Evolutionary conservation across 2,797 vertebrate genomes (phyloP).

Genomic region (Chromobotia macracanthus): DNA sequence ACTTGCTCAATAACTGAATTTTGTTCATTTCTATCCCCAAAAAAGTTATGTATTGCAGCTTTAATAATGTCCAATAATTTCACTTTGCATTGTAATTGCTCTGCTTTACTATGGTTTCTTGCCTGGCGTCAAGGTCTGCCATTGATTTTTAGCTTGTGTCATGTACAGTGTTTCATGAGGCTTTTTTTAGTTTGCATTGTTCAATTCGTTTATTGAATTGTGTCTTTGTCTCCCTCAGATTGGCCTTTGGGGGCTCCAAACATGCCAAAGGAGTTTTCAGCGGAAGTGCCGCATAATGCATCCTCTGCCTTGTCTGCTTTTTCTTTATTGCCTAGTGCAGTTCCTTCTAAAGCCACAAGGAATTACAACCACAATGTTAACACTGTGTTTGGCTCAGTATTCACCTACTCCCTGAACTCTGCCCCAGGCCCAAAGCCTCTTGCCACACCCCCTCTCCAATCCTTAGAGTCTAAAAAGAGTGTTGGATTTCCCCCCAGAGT

Average conservation of each 20-base stretch:
- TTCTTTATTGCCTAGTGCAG: conserved; percentile 56
- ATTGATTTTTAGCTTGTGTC: neutral
- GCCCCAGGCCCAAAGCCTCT: conserved; percentile 53
- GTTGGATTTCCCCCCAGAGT: conserved; percentile 47
- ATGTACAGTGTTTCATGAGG: neutral
- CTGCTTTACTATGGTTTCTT: too few species aligned
- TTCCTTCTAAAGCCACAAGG: conserved; percentile 57
- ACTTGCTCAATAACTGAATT: too few species aligned
- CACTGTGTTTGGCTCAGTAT: conserved; percentile 25
- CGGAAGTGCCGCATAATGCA: conserved; percentile 61
- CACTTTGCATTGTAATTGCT: neutral
- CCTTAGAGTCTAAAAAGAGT: conserved; percentile 48
- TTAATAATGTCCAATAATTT: neutral
- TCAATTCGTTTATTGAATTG: conserved; percentile 12
- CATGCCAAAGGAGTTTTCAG: conserved; percentile 57
- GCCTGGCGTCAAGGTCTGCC: neutral
- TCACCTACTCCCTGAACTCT: conserved; percentile 27
- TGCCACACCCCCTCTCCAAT: conserved; percentile 55
- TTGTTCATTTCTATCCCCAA: too few species aligned
- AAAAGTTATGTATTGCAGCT: too few species aligned
- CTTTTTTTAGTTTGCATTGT: neutral
- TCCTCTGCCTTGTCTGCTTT: conserved; percentile 65
- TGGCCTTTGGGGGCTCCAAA: conserved; percentile 60
- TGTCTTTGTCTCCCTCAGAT: conserved; percentile 58
- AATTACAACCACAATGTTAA: conserved; percentile 52